Evolutionary conservation across 2,888 invertebrate genomes (phyloP), one percentile per base, ranked within the genome.

Genomic region (Bellardia pandia): DNA sequence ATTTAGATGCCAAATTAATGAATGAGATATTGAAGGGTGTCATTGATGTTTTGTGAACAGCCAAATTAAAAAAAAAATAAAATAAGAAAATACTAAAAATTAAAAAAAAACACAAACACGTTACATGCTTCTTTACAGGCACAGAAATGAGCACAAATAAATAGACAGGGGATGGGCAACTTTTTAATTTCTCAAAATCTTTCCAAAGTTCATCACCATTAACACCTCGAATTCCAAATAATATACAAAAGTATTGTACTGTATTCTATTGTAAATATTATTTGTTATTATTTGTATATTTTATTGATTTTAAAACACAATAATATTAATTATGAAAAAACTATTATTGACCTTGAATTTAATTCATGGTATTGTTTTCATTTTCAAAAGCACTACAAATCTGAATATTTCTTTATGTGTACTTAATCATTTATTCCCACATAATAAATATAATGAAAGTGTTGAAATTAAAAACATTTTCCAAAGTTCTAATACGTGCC

Each of bases 1-100:
- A 77, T 86, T 77, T 58, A 37, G 71, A 79, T 79, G 75, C 75
- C 74, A 79, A 84, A 62, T 80, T 60, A 60, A 53, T 72, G 68
- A 62, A 37, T 66, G 37, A 68, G 11, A 78, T 51, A 66, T 66
- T 71, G 71, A 86, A 84, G 75, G 84, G 76, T 84, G 83, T 30
- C 79, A 78, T 78, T 71, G 79, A 71, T 75, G 30, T 68, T 11
- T 75, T 48, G 3, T 23, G 16, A 62, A 23, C 8, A 53, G 33
- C 33, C 5, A 53, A 30, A 69, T 51, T 53, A 37, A 37, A 75
- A 14, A 58, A 37, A 60, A 58, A 37, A n/a, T 33, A 56, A 16
- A 56, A 62, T 16, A 74, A 40, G 66, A 6, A 33, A 74, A n/a
- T 11, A 45, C 48, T 4, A 45, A 74, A 30, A 23, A 23, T 23